Evolutionary conservation across 2,797 vertebrate species (phyloP).

Genomic region (Pangasius macronema): DNA sequence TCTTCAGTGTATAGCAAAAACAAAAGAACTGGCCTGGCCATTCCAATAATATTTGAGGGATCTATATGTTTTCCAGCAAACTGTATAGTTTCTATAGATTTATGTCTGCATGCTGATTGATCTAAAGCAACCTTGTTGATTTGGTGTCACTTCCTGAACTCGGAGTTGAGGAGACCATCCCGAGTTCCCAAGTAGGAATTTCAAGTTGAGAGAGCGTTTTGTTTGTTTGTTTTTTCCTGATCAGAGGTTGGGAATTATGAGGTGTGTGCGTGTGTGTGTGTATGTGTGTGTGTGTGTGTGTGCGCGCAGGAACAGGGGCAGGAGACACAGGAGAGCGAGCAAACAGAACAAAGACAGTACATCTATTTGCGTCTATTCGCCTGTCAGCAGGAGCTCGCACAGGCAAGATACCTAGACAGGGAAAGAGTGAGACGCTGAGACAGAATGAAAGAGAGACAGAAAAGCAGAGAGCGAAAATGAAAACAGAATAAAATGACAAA

Average conservation of each 20-base stretch:
- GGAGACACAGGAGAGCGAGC: conserved; percentile 34
- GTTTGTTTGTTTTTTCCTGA: neutral
- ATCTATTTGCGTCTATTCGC: conserved; percentile 1
- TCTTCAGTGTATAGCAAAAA: neutral
- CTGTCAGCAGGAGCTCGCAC: conserved; percentile 25
- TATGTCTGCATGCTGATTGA: neutral
- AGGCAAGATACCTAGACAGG: conserved; percentile 24
- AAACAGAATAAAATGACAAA: neutral
- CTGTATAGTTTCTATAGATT: neutral
- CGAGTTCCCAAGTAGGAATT: neutral
- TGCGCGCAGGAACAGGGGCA: conserved; percentile 17
- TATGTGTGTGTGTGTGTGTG: conserved; percentile 20
- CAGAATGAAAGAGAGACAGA: conserved; percentile 3
- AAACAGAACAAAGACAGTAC: conserved; percentile 37
- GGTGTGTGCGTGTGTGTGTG: conserved; percentile 13
- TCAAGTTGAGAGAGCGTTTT: neutral
- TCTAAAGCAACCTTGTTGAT: neutral
- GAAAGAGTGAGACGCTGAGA: conserved; percentile 23
- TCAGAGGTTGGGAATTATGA: neutral
- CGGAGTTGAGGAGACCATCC: neutral
- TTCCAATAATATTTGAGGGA: neutral
- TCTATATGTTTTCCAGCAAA: neutral
- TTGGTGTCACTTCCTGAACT: neutral
- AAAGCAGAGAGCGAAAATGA: neutral
- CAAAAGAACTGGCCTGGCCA: neutral